phyloP scores from a whole-genome alignment of 35 echinoderm and acorn worm genomes.

The Amphiura filiformis region DNA sequence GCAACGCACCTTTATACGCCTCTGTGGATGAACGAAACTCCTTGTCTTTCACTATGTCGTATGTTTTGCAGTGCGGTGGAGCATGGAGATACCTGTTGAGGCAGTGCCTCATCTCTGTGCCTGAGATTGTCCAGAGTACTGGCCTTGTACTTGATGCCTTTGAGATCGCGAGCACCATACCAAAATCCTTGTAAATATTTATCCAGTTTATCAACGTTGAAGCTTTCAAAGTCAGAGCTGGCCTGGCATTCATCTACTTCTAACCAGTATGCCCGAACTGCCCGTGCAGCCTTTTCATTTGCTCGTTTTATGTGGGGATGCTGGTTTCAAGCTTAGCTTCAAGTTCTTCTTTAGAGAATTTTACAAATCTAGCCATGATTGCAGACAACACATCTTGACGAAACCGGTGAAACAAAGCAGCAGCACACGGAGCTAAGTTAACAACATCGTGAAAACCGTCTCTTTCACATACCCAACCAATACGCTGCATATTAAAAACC shows the following conservation, averaged over 20 bases:
- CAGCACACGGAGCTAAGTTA: too few species aligned
- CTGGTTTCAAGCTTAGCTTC: background rate
- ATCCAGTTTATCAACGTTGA: background rate
- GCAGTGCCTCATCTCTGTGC: too few species aligned
- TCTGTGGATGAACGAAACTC: background rate
- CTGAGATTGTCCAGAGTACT: conserved; percentile 2
- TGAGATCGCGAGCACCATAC: background rate
- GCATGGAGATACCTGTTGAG: background rate
- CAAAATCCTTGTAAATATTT: background rate
- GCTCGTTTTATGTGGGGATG: background rate
- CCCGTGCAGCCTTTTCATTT: background rate
- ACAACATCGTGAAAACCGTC: background rate
- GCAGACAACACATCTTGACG: background rate
- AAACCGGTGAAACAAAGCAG: background rate
- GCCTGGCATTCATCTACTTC: background rate
- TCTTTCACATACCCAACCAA: background rate
- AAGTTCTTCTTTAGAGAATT: background rate
- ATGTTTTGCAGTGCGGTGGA: background rate
- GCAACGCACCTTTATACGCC: conserved; percentile 7
- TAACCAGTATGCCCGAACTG: background rate
- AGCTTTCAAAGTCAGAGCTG: background rate
- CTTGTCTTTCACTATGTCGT: conserved; percentile 19
- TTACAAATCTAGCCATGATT: background rate
- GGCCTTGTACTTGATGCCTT: background rate
- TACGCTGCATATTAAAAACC: background rate